These are phyloP conservation scores for Drosophila parthenogenetica DNA, from an alignment of 2,888 invertebrate genomes.

Conservation along the genomic window DNA sequence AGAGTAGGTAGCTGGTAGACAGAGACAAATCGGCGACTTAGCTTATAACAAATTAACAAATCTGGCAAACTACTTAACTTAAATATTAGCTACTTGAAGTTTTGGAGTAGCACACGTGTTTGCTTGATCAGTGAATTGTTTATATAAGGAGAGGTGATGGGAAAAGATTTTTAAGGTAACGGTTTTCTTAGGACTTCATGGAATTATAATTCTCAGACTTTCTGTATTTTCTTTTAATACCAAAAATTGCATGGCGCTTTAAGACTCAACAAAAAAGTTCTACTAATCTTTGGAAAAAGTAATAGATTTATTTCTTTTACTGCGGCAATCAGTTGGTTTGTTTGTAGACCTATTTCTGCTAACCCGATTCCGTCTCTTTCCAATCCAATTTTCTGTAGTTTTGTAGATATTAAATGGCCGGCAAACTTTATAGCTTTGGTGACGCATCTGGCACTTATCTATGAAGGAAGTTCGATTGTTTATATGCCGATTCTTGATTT, in stretches of 20 bases:
- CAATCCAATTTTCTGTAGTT: constrained; percentile 5
- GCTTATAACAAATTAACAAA: constrained; percentile 25
- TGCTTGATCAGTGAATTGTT: constrained; percentile 2
- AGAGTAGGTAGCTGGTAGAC: constrained; percentile 24
- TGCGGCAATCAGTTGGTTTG: not conserved
- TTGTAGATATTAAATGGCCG: constrained; percentile 15
- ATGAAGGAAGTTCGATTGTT: constrained; percentile 13
- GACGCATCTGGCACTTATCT: constrained; percentile 8
- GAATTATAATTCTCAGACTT: too few species aligned
- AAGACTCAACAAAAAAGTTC: too few species aligned
- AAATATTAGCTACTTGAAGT: constrained; percentile 26
- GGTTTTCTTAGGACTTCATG: not conserved
- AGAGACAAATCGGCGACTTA: constrained; percentile 35
- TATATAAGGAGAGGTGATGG: constrained; percentile 13
- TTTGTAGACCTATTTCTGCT: not conserved
- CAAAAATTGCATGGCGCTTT: too few species aligned
- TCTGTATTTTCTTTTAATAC: too few species aligned
- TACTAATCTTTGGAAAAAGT: too few species aligned
- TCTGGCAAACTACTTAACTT: constrained; percentile 13
- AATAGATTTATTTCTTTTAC: not conserved
- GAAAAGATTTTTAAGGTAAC: too few species aligned
- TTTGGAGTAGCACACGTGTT: constrained; percentile 24
- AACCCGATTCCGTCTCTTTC: not conserved
- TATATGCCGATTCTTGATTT: constrained; percentile 7
- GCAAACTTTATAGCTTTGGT: not conserved